A percentile compares a stretch with the other conserved stretches of the same genome.
Conservation (phyloP, 2,888 invertebrate species). For the Caradrina kadenii region DNA sequence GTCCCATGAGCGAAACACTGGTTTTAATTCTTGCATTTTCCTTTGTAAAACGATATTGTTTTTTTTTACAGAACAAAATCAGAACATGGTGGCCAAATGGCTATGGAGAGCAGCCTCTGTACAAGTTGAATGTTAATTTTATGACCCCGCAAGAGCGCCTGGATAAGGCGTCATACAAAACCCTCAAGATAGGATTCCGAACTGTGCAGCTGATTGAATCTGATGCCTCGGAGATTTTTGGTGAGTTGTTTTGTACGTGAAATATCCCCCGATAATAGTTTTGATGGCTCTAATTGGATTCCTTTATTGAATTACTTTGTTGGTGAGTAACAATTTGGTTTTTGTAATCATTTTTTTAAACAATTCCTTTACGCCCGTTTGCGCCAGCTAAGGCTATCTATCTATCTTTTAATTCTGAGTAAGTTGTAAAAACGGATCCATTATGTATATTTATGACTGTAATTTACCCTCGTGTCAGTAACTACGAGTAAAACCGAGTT, state of each 20-base stretch:
- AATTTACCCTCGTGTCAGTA: too few species aligned
- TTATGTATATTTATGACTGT: too few species aligned
- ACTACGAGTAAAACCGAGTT: neutral
- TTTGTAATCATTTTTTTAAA: too few species aligned
- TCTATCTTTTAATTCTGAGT: too few species aligned
- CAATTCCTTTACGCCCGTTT: too few species aligned
- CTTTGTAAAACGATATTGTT: neutral
- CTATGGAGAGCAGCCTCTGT: slow-evolving; percentile 95
- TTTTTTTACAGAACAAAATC: slow-evolving; percentile 76
- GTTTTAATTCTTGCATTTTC: neutral
- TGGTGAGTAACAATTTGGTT: too few species aligned
- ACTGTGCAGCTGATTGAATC: slow-evolving; percentile 96
- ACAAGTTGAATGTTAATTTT: slow-evolving; percentile 91
- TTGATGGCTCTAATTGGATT: neutral
- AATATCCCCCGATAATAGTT: neutral
- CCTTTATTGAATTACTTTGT: too few species aligned
- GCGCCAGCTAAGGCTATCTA: too few species aligned
- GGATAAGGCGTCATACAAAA: slow-evolving; percentile 82
- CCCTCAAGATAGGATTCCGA: slow-evolving; percentile 95
- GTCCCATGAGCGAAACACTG: neutral
- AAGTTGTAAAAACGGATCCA: too few species aligned
- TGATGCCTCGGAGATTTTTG: slow-evolving; percentile 80
- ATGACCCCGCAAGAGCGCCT: slow-evolving; percentile 75
- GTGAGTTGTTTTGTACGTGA: slow-evolving; percentile 67
- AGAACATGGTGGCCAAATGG: slow-evolving; percentile 99